Evolutionary conservation across 2,888 invertebrate genomes (phyloP), one percentile per base, ranked within the genome.

Genomic region (Onchidella celtica): DNA sequence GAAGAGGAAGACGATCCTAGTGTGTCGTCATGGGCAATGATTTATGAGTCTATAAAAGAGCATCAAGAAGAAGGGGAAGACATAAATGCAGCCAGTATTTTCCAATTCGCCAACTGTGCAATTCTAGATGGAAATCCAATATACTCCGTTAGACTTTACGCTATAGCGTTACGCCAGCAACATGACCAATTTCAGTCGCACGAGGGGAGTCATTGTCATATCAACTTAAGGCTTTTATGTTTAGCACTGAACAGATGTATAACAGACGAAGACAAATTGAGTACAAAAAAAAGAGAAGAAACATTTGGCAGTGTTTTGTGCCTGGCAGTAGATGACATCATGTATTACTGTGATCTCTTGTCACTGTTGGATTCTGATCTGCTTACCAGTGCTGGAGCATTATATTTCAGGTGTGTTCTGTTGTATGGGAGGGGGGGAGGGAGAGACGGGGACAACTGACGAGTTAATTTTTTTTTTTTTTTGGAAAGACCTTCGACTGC

Each of bases 381-480:
- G 2, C n/a, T 76, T 3, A 29, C 40, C 29, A 32, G 47, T 55
- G 47, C 47, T 47, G 76, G 65, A 32, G 21, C 65, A 2, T 32
- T 76, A 32, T 76, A 65, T 66, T 76, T 76, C n/a, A 47, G 65
- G 76, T 76, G n/a, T n/a, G n/a, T n/a, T n/a, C n/a, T n/a, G n/a
- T n/a, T n/a, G n/a, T n/a, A n/a, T n/a, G n/a, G n/a, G n/a, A n/a
- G n/a, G n/a, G n/a, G n/a, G n/a, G n/a, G n/a, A n/a, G n/a, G n/a
- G n/a, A n/a, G n/a, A n/a, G n/a, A n/a, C n/a, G n/a, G n/a, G n/a
- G n/a, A n/a, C n/a, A n/a, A n/a, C n/a, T n/a, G n/a, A n/a, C n/a
- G n/a, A n/a, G n/a, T n/a, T n/a, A n/a, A n/a, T n/a, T n/a, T n/a
- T n/a, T 70, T 40, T 47, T 36, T 6, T 36, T 61, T 61, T n/a